Evolutionary conservation across 2,888 invertebrate species (phyloP).

Genomic region (Drosophila nigritarsus): DNA sequence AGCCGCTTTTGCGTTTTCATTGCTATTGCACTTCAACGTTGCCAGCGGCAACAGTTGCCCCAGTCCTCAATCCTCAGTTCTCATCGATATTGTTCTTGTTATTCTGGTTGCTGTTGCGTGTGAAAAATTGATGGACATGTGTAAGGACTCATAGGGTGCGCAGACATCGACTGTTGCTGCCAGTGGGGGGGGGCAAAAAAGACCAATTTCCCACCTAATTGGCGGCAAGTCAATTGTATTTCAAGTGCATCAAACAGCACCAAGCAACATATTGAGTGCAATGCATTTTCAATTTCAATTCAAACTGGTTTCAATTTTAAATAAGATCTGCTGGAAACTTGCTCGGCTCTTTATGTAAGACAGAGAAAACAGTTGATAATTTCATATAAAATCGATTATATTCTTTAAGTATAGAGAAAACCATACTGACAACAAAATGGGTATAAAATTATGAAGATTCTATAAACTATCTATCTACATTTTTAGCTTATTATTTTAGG

Average conservation of each 20-base stretch:
- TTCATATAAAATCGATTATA: not conserved
- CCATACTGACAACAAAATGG: not conserved
- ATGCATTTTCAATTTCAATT: slow-evolving; percentile 13
- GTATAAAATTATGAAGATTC: not conserved
- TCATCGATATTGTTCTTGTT: slow-evolving; percentile 13
- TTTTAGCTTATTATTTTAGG: no score
- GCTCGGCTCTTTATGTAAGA: no score
- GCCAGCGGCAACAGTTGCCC: slow-evolving; percentile 54
- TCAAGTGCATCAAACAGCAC: slow-evolving; percentile 29
- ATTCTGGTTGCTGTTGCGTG: slow-evolving; percentile 33
- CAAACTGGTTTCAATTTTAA: not conserved
- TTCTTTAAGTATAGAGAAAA: not conserved
- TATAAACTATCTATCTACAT: rapidly evolving
- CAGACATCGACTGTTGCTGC: slow-evolving; percentile 41
- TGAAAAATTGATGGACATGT: slow-evolving; percentile 70
- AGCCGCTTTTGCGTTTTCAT: slow-evolving; percentile 67
- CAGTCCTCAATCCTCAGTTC: not conserved
- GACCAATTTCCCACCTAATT: slow-evolving; percentile 68
- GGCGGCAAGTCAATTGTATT: slow-evolving; percentile 61
- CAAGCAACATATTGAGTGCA: not conserved
- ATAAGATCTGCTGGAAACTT: not conserved
- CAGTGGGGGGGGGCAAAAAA: slow-evolving; percentile 20
- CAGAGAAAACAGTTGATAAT: not conserved
- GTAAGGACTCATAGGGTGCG: slow-evolving; percentile 26
- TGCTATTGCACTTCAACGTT: slow-evolving; percentile 39